phyloP scores from a whole-genome alignment of 2,888 invertebrate genomes.

The Eulithis testata region DNA sequence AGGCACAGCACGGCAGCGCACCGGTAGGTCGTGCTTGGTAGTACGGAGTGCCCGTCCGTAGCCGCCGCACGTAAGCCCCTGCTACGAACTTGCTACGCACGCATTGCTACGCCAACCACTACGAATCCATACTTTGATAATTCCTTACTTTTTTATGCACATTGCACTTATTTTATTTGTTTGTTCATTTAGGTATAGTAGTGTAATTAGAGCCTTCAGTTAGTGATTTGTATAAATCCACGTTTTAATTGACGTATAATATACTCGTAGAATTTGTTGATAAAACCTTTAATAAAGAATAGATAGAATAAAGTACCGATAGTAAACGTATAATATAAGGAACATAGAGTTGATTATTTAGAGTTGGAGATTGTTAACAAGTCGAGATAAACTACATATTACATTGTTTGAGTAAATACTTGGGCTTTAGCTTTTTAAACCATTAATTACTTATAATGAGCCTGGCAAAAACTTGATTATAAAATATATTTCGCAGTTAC shows the following conservation, averaged over 20 bases:
- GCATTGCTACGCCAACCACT: slow-evolving; percentile 49
- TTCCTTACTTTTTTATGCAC: slow-evolving; percentile 13
- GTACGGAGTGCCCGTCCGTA: slow-evolving; percentile 74
- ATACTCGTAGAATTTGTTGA: no score
- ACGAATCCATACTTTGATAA: slow-evolving; percentile 26
- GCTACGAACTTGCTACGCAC: slow-evolving; percentile 69
- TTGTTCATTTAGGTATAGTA: neutral
- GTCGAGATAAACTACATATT: no score
- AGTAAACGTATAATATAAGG: no score
- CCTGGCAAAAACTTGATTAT: neutral
- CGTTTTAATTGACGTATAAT: neutral
- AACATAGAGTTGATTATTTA: no score
- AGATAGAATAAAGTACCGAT: no score
- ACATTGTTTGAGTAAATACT: no score
- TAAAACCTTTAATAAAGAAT: no score
- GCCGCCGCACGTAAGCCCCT: slow-evolving; percentile 77
- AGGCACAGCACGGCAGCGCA: slow-evolving; percentile 50
- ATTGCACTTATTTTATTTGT: slow-evolving; percentile 18
- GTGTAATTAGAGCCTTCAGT: neutral
- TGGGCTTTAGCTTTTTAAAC: slow-evolving; percentile 2
- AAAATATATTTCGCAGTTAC: slow-evolving; percentile 33
- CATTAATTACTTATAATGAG: neutral
- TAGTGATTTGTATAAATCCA: slow-evolving; percentile 7
- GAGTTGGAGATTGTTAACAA: no score
- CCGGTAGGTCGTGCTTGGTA: slow-evolving; percentile 52